phyloP scores from a whole-genome alignment of 2,888 invertebrate species.

The Drosophila sordidula region DNA sequence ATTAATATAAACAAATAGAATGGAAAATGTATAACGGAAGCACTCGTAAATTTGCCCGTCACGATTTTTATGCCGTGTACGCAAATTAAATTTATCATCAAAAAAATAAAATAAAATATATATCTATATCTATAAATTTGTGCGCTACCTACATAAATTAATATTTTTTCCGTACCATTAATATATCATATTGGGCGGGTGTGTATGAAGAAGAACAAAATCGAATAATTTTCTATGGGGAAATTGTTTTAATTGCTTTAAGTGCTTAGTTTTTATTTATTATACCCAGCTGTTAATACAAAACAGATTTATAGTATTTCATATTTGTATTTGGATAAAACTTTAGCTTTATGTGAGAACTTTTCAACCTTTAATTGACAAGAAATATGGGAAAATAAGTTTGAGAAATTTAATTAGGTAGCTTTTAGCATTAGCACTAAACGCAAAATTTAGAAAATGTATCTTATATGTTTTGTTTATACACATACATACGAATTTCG shows the following conservation, averaged over 20 bases:
- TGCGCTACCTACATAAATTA: conserved; percentile 3
- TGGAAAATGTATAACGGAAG: conserved; percentile 49
- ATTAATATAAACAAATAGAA: conserved; percentile 45
- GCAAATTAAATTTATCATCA: conserved; percentile 24
- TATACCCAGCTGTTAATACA: neutral
- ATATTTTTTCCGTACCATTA: conserved; percentile 1
- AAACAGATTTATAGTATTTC: neutral
- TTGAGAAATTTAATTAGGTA: neutral
- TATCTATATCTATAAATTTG: neutral
- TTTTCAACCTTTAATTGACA: neutral
- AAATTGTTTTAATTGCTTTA: conserved; percentile 21
- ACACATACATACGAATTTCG: neutral
- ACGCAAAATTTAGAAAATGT: neutral
- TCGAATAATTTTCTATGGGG: neutral
- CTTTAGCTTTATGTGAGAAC: too few relatives aligned
- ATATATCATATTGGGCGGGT: neutral
- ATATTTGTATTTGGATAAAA: neutral
- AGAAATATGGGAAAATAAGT: neutral
- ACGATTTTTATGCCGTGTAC: conserved; percentile 18
- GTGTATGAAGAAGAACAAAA: neutral
- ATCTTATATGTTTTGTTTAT: too few relatives aligned
- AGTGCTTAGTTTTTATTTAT: neutral
- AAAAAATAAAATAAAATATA: too few relatives aligned
- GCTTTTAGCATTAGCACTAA: too few relatives aligned
- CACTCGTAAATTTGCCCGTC: conserved; percentile 44